Base-by-base conservation (phyloP, 2,113 vertebrate species). In the Vulpes ferrilata region DNA sequence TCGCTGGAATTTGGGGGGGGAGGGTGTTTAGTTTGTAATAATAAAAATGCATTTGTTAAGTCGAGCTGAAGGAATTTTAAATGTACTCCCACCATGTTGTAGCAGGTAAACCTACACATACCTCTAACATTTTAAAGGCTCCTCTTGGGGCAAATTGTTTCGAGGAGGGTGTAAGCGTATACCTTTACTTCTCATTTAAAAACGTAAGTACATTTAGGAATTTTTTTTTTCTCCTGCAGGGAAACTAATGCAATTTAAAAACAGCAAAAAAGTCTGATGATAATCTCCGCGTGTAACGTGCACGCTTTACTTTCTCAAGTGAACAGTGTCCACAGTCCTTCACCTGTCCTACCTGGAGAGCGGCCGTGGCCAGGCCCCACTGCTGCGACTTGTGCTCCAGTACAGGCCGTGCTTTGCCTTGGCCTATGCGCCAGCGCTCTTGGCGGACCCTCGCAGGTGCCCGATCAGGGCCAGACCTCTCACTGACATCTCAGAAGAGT, bases 1-100 rank as follows among this genome's bases (percentile, higher is more conserved):
- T 53, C 43, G 48, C 12, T 95, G 96, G 57, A 30, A 5, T 84
- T 93, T 74, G 51, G 20, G 78, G 22, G 30, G 78, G 90, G 78
- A 17, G 30, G 35, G 84, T 59, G 4, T 94, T 95, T 76, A 32
- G 55, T 90, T 84, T 91, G 38, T 90, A n/a, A 10, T 84, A 88
- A 87, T 59, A 92, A 59, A 25, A 82, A 53, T 95, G 13, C 4
- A 11, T 82, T 84, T 83, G 59, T 96, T 32, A 74, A 81, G 19
- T 3, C 62, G 30, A 90, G 16, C 57, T 69, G 73, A 96, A 89
- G 64, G 86, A 32, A 57, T 94, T 69, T 80, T 74, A 74, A 38
- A 30, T 94, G 69, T 92, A 15, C 90, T 89, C 57, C 16, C 2
- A 62, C 10, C 48, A 1, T 97, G 43, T 84, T 55, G 35, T 81